Evolutionary conservation across 2,888 invertebrate genomes (phyloP).

Genomic region (Cyclophora punctaria): DNA sequence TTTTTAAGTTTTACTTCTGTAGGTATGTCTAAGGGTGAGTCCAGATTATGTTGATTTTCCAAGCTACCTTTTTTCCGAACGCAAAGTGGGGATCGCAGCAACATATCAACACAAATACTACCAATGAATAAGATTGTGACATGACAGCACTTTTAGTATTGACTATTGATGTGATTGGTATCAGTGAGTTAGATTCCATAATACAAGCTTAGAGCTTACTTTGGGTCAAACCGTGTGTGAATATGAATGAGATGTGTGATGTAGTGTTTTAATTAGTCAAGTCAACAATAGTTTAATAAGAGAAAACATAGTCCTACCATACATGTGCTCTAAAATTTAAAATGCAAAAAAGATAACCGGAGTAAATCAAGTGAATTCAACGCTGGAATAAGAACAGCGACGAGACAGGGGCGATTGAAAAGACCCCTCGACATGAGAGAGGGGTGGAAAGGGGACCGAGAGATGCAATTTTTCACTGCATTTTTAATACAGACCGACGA

Average conservation of each 20-base stretch:
- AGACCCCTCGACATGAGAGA: slow-evolving; percentile 35
- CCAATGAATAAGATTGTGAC: no score
- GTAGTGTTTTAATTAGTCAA: slow-evolving; percentile 3
- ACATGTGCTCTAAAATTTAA: slow-evolving; percentile 16
- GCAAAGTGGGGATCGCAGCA: no score
- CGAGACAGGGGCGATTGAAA: slow-evolving; percentile 35
- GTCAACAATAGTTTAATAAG: neutral
- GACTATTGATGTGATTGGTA: no score
- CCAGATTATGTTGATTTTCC: no score
- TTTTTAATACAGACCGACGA: slow-evolving; percentile 37
- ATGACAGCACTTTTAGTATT: no score
- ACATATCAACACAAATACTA: no score
- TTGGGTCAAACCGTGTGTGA: no score
- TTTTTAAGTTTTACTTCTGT: no score
- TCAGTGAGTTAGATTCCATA: no score
- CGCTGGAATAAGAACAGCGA: slow-evolving; percentile 36
- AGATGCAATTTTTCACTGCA: slow-evolving; percentile 52
- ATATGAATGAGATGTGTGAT: neutral
- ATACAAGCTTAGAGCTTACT: no score
- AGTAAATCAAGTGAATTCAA: slow-evolving; percentile 38
- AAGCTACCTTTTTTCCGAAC: no score
- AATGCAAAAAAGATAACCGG: slow-evolving; percentile 28
- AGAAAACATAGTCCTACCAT: neutral
- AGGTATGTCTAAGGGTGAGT: no score
- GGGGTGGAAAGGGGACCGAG: slow-evolving; percentile 30